Conservation (phyloP, 2,888 invertebrate species). For the Spodoptera exigua region DNA sequence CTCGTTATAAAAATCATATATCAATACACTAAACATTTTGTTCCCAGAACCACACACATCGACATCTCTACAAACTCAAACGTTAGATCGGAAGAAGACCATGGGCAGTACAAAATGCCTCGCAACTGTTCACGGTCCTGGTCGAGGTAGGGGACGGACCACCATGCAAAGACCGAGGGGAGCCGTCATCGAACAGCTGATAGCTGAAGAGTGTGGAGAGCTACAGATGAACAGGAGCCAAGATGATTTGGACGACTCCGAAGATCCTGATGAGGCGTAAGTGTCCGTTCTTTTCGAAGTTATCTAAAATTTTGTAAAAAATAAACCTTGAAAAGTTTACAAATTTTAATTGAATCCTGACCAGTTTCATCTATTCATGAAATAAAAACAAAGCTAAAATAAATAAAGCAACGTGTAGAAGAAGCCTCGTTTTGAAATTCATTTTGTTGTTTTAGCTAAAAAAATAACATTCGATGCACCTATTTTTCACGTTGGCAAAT, state of each 20-base stretch:
- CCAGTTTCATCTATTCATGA: too few relatives aligned
- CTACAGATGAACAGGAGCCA: constrained; percentile 81
- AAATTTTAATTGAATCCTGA: too few relatives aligned
- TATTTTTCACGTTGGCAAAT: constrained; percentile 14
- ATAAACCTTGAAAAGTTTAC: too few relatives aligned
- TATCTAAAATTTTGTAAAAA: too few relatives aligned
- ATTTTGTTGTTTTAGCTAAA: constrained; percentile 1
- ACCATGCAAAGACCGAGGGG: constrained; percentile 80
- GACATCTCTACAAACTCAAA: constrained; percentile 86
- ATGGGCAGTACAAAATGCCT: constrained; percentile 75
- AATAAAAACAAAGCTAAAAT: neutral
- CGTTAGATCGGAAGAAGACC: constrained; percentile 79
- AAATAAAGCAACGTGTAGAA: too few relatives aligned
- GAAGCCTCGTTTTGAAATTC: neutral
- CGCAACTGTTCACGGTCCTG: constrained; percentile 81
- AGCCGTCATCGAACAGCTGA: constrained; percentile 81
- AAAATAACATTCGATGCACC: neutral
- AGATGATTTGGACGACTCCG: constrained; percentile 90
- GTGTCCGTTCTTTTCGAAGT: constrained; percentile 32
- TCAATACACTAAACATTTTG: constrained; percentile 7
- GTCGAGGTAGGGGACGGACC: constrained; percentile 73
- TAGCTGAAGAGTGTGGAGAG: constrained; percentile 85
- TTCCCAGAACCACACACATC: constrained; percentile 83
- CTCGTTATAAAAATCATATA: neutral
- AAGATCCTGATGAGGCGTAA: constrained; percentile 89